Evolutionary conservation across 2,113 vertebrate genomes (phyloP).

Genomic region (Xerus inauris): DNA sequence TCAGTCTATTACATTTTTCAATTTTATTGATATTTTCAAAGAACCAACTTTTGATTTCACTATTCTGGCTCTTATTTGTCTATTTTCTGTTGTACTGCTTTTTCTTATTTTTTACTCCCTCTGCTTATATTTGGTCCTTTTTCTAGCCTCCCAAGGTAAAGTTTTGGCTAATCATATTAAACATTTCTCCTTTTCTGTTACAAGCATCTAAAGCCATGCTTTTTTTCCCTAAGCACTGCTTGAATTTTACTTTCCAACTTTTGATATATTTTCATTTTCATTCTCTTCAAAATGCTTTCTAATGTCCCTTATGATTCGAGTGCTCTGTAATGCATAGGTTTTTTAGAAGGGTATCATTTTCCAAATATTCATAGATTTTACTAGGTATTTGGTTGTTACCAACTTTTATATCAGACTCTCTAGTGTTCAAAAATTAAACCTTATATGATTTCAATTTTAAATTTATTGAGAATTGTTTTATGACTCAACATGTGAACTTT

Average conservation of each 20-base stretch:
- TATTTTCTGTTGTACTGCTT: neutral
- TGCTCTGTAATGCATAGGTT: neutral
- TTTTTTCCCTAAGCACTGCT: neutral
- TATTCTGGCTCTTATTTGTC: neutral
- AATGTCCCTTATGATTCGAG: neutral
- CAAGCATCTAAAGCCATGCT: neutral
- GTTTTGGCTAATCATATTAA: neutral
- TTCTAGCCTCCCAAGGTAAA: neutral
- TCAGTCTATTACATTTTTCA: neutral
- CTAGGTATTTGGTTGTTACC: neutral
- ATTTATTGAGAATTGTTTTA: slow-evolving; percentile 14
- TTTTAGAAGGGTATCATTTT: slow-evolving; percentile 29
- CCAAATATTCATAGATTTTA: slow-evolving; percentile 16
- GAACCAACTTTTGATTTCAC: neutral
- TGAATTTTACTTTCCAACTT: neutral
- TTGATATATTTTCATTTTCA: neutral
- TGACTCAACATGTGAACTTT: neutral
- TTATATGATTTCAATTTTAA: neutral
- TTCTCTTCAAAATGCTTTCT: slow-evolving; percentile 33
- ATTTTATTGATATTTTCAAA: slow-evolving; percentile 15
- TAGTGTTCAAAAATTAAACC: neutral
- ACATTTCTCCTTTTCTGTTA: neutral
- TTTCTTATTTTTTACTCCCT: neutral
- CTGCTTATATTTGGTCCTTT: neutral
- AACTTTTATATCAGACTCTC: slow-evolving; percentile 1